A percentile compares a stretch with the other conserved stretches of the same genome.
Conservation (phyloP, 2,888 invertebrate genomes). For the Uropetala carovei region DNA sequence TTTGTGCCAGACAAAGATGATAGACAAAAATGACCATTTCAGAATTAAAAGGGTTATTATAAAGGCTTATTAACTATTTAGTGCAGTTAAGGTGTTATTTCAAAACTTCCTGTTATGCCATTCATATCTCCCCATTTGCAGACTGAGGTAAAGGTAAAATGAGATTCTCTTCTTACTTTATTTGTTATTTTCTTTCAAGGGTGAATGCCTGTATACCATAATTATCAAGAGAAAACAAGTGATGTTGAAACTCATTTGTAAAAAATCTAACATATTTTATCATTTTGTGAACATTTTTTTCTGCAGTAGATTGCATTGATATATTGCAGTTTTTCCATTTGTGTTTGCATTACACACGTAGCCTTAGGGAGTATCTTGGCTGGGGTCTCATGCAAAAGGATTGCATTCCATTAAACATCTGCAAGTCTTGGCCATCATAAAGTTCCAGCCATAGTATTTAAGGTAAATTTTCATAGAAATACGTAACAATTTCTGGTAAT, state of each 20-base stretch:
- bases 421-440: slow-evolving; percentile 13
- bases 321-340: slow-evolving; percentile 26
- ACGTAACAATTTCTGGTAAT: not conserved
- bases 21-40: not conserved
- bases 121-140: slow-evolving; percentile 23
- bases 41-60: slow-evolving; percentile 8
- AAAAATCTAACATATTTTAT: not conserved
- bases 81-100: slow-evolving; percentile 29
- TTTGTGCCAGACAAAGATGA: slow-evolving; percentile 50
- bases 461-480: not conserved
- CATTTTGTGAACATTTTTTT: slow-evolving; percentile 16
- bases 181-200: slow-evolving; percentile 23
- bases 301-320: slow-evolving; percentile 28
- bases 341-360: not conserved
- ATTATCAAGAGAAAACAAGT: not conserved
- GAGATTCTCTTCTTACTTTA: not conserved
- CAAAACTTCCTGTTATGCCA: slow-evolving; percentile 20
- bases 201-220: slow-evolving; percentile 47
- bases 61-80: not conserved
- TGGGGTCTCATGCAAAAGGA: not conserved
- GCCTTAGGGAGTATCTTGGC: not conserved
- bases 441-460: slow-evolving; percentile 7
- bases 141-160: slow-evolving; percentile 32
- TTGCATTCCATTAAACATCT: slow-evolving; percentile 41
- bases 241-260: slow-evolving; percentile 7